Evolutionary conservation across 2,113 vertebrate species (phyloP), one percentile per base, ranked within the genome.

Genomic region (Saccopteryx leptura): DNA sequence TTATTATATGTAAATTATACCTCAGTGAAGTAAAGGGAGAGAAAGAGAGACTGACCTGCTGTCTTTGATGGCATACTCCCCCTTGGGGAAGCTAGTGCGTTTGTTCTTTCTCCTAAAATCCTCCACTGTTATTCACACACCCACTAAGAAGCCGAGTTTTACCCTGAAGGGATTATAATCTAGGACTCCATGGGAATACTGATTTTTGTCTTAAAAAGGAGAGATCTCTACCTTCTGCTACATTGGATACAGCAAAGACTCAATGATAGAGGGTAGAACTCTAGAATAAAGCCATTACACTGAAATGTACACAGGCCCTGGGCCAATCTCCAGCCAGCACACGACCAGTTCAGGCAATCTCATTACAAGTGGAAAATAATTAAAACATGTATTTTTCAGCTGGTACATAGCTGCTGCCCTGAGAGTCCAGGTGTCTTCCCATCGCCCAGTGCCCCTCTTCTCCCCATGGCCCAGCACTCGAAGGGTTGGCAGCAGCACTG

Each of bases 91-190:
- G 61, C 7, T 39, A 76, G n/a, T 2, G 5, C 2, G 18, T 39
- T 56, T 80, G 56, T 28, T 81, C 31, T 68, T 60, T 74, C 74
- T 48, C 33, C 63, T 65, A 50, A 82, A 63, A 60, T 65, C n/a
- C 11, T 63, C 33, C 39, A 65, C 12, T 1, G 2, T 48, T 21
- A 26, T 31, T 65, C 48, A 17, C 11, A 72, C 1, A 6, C 31
- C 80, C 58, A 19, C 39, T 18, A 21, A 91, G 50, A 90, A 82
- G 19, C n/a, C n/a, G 80, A 89, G 28, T 76, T 91, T 72, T 81
- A 66, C 72, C 80, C 74, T 21, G 31, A 48, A 58, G n/a, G 48
- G 46, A 19, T 61, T 54, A 69, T 24, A 28, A 58, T 61, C 28
- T 78, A n/a, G 24, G 69, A 76, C 60, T 68, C 76, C 14, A 12